Percentiles rank a stretch among this genome's conserved stretches.
Evolutionary conservation across 2,888 invertebrate genomes (phyloP).

Genomic region (Lymantria monacha): DNA sequence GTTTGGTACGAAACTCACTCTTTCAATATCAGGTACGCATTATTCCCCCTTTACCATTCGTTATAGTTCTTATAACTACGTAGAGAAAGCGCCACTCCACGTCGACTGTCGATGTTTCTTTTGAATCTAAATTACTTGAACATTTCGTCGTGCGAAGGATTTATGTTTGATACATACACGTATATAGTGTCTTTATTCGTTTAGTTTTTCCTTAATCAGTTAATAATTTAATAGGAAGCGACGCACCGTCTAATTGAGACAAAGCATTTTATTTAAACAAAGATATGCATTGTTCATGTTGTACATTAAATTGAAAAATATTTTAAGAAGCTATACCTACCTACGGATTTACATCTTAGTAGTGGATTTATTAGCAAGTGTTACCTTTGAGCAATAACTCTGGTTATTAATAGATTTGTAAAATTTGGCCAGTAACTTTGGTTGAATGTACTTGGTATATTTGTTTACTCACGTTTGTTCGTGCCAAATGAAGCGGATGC

Average conservation of each 20-base stretch:
- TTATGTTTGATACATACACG: slow-evolving; percentile 2
- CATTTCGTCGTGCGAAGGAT: slow-evolving; percentile 11
- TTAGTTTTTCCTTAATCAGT: slow-evolving; percentile 16
- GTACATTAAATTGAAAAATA: background rate
- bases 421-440: slow-evolving; percentile 25
- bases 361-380: background rate
- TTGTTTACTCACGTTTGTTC: slow-evolving; percentile 21
- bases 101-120: slow-evolving; percentile 11
- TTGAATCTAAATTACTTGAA: slow-evolving; percentile 17
- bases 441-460: slow-evolving; percentile 31
- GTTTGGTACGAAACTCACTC: slow-evolving; percentile 79
- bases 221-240: slow-evolving; percentile 12
- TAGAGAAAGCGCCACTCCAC: slow-evolving; percentile 23
- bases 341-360: background rate
- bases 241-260: background rate
- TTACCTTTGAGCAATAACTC: slow-evolving; percentile 25
- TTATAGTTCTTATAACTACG: slow-evolving; percentile 28
- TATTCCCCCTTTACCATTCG: slow-evolving; percentile 20
- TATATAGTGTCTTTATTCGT: slow-evolving; percentile 15
- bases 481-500: slow-evolving; percentile 37
- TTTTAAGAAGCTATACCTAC: background rate
- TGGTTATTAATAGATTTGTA: slow-evolving; percentile 25
- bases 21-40: slow-evolving; percentile 76
- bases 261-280: slow-evolving; percentile 6
- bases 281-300: slow-evolving; percentile 8